These are phyloP conservation scores for Sinhomidia bicolor DNA, from an alignment of 2,888 invertebrate genomes.

Conservation along the genomic window DNA sequence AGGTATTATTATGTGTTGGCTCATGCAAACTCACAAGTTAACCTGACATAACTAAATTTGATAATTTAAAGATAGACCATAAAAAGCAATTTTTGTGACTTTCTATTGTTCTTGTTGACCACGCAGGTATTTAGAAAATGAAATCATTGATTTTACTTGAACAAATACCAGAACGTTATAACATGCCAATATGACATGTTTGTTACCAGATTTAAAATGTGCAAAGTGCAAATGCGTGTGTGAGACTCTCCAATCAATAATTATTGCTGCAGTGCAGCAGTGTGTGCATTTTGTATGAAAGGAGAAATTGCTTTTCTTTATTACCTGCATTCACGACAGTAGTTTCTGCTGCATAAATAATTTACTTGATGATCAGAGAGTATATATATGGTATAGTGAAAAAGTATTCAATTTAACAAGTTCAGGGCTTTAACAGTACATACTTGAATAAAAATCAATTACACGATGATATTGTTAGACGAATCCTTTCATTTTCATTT, in stretches of 20 bases:
- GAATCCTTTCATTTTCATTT: slow-evolving; percentile 50
- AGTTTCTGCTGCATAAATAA: neutral
- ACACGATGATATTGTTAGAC: neutral
- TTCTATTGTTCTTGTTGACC: slow-evolving; percentile 14
- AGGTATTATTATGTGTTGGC: neutral
- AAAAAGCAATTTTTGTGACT: neutral
- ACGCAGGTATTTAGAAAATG: neutral
- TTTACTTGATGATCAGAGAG: neutral
- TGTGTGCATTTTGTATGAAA: neutral
- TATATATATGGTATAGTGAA: neutral
- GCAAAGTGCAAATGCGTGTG: neutral
- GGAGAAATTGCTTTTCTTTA: slow-evolving; percentile 16
- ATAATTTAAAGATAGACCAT: slow-evolving; percentile 21
- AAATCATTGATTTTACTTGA: neutral
- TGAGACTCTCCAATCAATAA: neutral
- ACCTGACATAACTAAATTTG: slow-evolving; percentile 8
- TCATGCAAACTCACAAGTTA: no score
- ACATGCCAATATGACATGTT: neutral
- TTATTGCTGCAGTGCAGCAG: no score
- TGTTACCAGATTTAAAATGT: neutral
- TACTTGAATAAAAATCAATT: slow-evolving; percentile 7
- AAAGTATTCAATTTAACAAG: neutral
- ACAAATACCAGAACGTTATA: slow-evolving; percentile 6
- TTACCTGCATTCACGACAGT: slow-evolving; percentile 7
- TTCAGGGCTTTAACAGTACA: neutral